A percentile compares a stretch with the other conserved stretches of the same genome.
These are phyloP conservation scores for Plestiodon gilberti DNA, from an alignment of 2,113 vertebrate species.

Conservation along the genomic window DNA sequence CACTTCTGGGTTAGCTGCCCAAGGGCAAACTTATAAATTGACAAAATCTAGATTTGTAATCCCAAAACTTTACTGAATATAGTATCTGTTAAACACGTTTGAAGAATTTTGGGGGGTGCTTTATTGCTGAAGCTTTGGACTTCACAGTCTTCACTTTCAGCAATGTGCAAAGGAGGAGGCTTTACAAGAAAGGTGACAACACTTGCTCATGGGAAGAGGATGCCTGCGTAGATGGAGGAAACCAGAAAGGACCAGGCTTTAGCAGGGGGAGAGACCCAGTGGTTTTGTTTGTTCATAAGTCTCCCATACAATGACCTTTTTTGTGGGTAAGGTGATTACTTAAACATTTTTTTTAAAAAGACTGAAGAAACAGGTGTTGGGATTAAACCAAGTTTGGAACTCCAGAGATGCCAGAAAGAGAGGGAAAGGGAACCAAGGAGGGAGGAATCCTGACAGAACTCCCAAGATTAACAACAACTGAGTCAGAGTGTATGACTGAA, in stretches of 20 bases:
- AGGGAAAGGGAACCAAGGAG: conserved; percentile 58
- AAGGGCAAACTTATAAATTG: not conserved
- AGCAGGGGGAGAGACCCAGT: not conserved
- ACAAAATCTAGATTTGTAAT: not conserved
- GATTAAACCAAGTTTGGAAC: conserved; percentile 35
- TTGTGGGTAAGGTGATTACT: conserved; percentile 3
- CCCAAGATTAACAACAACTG: conserved; percentile 50
- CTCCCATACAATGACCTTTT: not conserved
- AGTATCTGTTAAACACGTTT: conserved; percentile 19
- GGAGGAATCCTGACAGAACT: conserved; percentile 58
- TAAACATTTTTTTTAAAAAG: conserved; percentile 24
- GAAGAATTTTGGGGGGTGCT: conserved; percentile 62
- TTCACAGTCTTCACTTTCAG: conserved; percentile 71
- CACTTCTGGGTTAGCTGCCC: not conserved
- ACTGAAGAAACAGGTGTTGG: conserved; percentile 34
- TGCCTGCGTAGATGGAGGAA: conserved; percentile 5
- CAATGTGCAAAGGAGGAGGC: conserved; percentile 64
- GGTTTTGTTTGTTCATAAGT: conserved; percentile 57
- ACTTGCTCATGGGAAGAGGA: conserved; percentile 40
- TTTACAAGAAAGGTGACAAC: conserved; percentile 55
- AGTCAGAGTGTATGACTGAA: conserved; percentile 57
- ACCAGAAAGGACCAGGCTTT: conserved; percentile 12
- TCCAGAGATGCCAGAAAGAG: conserved; percentile 32
- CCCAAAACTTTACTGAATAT: conserved; percentile 48
- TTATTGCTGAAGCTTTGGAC: conserved; percentile 77